Percentiles rank a stretch among this genome's conserved stretches.
Evolutionary conservation across 2,888 invertebrate species (phyloP).

Genomic region (Neoitamus cyanurus): DNA sequence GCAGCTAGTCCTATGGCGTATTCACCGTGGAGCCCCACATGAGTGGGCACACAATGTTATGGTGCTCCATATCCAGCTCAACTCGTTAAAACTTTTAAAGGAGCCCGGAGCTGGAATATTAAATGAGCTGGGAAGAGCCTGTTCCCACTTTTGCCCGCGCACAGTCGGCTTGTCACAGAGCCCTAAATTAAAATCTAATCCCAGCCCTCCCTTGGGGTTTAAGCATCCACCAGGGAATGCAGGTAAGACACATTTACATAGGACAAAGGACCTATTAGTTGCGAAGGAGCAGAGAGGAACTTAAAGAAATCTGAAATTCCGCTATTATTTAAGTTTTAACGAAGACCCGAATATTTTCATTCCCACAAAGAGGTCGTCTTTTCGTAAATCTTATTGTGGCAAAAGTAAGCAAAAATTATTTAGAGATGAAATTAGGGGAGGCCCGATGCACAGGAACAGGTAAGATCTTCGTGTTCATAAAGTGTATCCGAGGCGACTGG

Average conservation of each 20-base stretch:
- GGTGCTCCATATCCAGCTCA: background rate
- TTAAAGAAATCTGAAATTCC: conserved; percentile 8
- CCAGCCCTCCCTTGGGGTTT: background rate
- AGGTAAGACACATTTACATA: conserved; percentile 27
- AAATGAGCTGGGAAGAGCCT: background rate
- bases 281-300: background rate
- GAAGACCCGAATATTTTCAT: conserved; percentile 18
- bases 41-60: background rate
- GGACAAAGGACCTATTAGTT: background rate
- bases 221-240: background rate
- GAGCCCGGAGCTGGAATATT: conserved; percentile 11
- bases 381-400: conserved; percentile 24
- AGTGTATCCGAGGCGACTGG: background rate
- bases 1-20: background rate
- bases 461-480: background rate
- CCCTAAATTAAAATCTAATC: conserved; percentile 37
- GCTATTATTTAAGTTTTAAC: conserved; percentile 22
- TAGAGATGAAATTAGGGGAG: background rate
- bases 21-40: background rate
- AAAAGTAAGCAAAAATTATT: conserved; percentile 22
- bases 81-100: conserved; percentile 12
- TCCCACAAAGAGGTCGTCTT: background rate
- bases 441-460: background rate
- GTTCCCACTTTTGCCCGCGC: background rate
- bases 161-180: background rate